Evolutionary conservation across 2,797 vertebrate genomes (phyloP), one percentile per base, ranked within the genome.

Genomic region (Bovichtus diacanthus): DNA sequence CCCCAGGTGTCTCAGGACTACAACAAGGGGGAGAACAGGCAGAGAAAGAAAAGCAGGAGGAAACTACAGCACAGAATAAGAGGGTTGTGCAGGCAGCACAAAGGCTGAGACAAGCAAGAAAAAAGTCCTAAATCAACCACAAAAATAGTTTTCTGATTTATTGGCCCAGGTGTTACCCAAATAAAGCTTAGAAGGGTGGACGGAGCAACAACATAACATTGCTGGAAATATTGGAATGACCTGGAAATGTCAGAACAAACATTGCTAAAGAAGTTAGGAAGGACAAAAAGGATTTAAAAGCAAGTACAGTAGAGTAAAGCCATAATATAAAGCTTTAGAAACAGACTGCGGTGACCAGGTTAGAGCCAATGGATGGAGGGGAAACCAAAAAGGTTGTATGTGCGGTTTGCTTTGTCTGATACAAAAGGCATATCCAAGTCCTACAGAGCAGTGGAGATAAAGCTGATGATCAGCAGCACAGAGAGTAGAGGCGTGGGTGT

Each of bases 211-310:
- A 11, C n/a, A 46, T 18, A 61, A 43, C 36, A 13, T 49, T 50
- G 59, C 63, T 55, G 51, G 41, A 34, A 41, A 41, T 82, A 66
- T 61, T 39, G 54, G 67, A 82, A 59, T 56, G 58, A 50, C 80
- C 88, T 76, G 69, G 38, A 90, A 92, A 88, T 82, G 84, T 84
- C 85, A 84, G 65, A 80, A 82, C 51, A 62, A 82, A 82, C 46
- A 62, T 36, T 51, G n/a, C 74, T 68, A 19, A 70, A 25, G 10
- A 46, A 18, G 19, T 12, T 11, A 47, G 4, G 6, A 70, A 34
- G 21, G 13, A 31, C 25, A 55, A 25, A 66, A 23, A 49, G 27
- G 18, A 61, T 76, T 49, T 56, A 36, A 19, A n/a, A 61, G 39
- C 10, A 18, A 44, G 41, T 25, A 3, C 12, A 27, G 9, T 8